Evolutionary conservation across 2,113 vertebrate species (phyloP), one percentile per base, ranked within the genome.

Genomic region (Laterallus jamaicensis): DNA sequence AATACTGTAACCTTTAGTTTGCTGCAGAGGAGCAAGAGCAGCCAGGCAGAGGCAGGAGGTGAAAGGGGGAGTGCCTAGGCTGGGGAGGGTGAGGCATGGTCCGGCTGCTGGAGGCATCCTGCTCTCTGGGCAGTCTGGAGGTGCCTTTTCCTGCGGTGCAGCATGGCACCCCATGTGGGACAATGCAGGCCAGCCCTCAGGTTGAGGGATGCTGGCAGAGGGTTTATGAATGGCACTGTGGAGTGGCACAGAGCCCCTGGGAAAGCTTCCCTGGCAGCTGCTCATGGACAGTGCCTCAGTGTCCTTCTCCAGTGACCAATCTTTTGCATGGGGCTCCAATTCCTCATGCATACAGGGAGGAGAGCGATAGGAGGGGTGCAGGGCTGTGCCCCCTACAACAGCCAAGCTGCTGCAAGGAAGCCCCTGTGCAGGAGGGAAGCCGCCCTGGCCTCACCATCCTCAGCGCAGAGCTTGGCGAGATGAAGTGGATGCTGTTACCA

Each of bases 401-500:
- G 49, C 39, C 10, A 6, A 35, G 35, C 55, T 16, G 86, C 82
- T 42, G 78, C 4, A 7, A 16, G 82, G 68, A 83, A 31, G 77
- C 18, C 83, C 81, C 55, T 9, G 79, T 21, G 63, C 4, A 1
- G 56, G 64, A 42, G 69, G 64, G 85, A 78, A 82, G 37, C 71
- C 5, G 6, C 35, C 13, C 15, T 6, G 67, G 52, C 78, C 49
- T 80, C 37, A 12, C 69, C 35, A 35, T 9, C 28, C 2, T 63
- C 37, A 24, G 52, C 2, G 7, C 21, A 3, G 63, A 63, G 82
- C 44, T 54, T n/a, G 42, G 78, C 78, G 14, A 8, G 32, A 32
- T 40, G 29, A 8, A 52, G 60, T 32, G 60, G 75, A 82, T 91
- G 94, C 69, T 54, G 96, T 97, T 97, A 24, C 97, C 66, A 37